Conservation (phyloP, 2,888 invertebrate species). For the Subacronicta megacephala region DNA sequence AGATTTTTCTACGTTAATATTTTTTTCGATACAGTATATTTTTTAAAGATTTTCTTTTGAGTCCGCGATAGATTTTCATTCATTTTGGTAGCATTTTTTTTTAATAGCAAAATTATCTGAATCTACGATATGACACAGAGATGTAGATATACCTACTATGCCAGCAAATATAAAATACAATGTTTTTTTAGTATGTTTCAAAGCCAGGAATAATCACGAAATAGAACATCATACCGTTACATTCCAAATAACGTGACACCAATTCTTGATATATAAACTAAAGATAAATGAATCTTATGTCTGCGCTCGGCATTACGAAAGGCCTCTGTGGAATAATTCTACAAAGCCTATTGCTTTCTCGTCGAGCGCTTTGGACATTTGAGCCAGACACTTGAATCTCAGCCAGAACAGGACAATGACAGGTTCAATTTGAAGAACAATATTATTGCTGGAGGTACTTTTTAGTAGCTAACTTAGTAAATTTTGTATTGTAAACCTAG, state of each 20-base stretch:
- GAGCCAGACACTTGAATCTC: conserved; percentile 1
- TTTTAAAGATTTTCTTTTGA: no score
- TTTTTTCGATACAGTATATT: not conserved
- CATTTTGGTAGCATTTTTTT: no score
- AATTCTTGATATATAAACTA: conserved; percentile 2
- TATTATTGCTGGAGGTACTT: not conserved
- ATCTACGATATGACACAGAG: no score
- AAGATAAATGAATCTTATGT: conserved; percentile 10
- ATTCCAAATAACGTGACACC: not conserved
- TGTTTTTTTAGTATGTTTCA: no score
- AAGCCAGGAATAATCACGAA: not conserved
- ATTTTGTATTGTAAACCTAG: no score
- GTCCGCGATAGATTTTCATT: no score
- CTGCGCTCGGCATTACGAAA: not conserved
- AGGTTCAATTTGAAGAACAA: not conserved
- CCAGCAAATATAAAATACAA: no score
- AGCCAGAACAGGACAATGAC: not conserved
- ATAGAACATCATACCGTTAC: not conserved
- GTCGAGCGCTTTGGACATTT: conserved; percentile 1
- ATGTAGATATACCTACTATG: no score
- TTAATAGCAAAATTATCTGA: no score
- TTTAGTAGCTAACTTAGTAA: no score
- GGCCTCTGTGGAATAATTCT: not conserved
- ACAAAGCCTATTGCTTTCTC: not conserved
- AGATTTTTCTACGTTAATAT: not conserved